Conservation (phyloP, 2,888 invertebrate species). For the Iphiclides podalirius region DNA sequence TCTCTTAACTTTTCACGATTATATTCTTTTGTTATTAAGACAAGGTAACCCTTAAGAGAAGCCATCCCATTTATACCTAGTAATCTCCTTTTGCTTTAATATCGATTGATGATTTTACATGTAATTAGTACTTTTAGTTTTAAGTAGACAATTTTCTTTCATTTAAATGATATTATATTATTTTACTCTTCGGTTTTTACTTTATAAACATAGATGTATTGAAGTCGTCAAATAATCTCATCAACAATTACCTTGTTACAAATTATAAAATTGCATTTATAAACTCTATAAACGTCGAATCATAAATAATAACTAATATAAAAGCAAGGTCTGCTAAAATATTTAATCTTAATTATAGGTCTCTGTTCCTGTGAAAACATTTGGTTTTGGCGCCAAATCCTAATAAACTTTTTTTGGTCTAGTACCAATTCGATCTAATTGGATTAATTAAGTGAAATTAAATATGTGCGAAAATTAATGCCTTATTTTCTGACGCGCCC, state of each 20-base stretch:
- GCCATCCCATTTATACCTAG: conserved; percentile 14
- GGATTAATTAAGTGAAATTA: too few species aligned
- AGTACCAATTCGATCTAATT: too few species aligned
- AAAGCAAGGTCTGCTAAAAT: conserved; percentile 7
- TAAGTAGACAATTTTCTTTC: conserved; percentile 19
- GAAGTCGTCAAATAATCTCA: neutral
- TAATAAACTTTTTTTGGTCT: too few species aligned
- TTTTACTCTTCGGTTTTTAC: neutral
- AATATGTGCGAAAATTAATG: too few species aligned
- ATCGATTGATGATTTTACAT: conserved; percentile 4
- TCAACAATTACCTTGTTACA: neutral
- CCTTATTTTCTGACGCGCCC: too few species aligned
- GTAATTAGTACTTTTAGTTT: conserved; percentile 10
- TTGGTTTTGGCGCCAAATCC: too few species aligned
- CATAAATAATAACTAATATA: neutral
- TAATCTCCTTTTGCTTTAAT: conserved; percentile 22
- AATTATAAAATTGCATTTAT: conserved; percentile 17
- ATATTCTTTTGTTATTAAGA: conserved; percentile 7
- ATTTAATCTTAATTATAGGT: conserved; percentile 10
- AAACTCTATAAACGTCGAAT: conserved; percentile 8
- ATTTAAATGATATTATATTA: neutral
- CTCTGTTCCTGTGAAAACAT: conserved; percentile 8
- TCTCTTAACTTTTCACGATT: neutral
- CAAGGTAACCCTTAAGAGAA: conserved; percentile 7
- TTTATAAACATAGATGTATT: neutral